Evolutionary conservation across 1,140 invertebrate species (phyloP).

Genomic region (Andrena cerasifolii): DNA sequence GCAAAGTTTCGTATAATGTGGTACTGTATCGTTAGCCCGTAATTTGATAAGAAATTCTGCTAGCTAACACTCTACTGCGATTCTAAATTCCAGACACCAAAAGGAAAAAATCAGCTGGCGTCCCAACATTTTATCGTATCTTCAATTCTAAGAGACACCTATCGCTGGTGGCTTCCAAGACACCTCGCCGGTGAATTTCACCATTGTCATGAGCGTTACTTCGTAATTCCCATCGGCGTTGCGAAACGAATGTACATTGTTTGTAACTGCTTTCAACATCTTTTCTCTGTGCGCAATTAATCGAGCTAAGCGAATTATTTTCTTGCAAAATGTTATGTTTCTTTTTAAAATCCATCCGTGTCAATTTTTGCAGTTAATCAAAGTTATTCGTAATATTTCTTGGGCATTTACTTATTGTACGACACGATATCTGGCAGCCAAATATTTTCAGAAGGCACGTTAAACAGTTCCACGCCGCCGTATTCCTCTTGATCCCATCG

Average conservation of each 20-base stretch:
- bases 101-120: no score
- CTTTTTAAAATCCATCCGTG: neutral
- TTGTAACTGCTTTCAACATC: neutral
- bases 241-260: slow-evolving; percentile 53
- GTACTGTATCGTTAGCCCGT: no score
- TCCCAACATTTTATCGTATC: no score
- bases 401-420: slow-evolving; percentile 90
- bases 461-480: slow-evolving; percentile 95
- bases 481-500: slow-evolving; percentile 96
- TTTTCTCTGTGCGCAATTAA: no score
- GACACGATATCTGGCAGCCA: slow-evolving; percentile 95
- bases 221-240: slow-evolving; percentile 98
- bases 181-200: slow-evolving; percentile 94
- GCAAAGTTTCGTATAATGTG: neutral
- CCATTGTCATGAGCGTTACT: slow-evolving; percentile 98
- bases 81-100: no score
- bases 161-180: slow-evolving; percentile 99
- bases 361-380: neutral
- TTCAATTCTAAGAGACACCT: no score
- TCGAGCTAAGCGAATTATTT: no score
- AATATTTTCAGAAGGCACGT: slow-evolving; percentile 96
- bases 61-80: no score
- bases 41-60: neutral
- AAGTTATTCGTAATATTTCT: no score
- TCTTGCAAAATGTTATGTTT: no score